Evolutionary conservation across 1,140 invertebrate genomes (phyloP), one percentile per base, ranked within the genome.

Genomic region (Cecropterus lyciades): DNA sequence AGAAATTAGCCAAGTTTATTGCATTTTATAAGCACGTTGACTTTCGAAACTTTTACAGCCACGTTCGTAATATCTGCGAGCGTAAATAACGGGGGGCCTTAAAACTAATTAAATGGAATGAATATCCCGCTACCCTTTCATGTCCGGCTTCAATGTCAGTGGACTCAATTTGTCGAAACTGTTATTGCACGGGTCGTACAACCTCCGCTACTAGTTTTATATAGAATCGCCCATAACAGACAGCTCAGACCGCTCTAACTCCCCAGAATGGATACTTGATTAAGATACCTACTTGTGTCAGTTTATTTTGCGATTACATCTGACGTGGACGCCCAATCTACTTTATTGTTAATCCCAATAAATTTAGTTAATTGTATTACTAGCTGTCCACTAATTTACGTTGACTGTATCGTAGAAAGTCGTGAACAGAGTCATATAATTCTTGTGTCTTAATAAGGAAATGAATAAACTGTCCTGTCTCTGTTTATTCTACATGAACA

Each of bases 161-260:
- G 80, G 81, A 87, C 78, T 85, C 82, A 87, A 91, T 91, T 90
- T 87, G 80, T 88, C 80, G 75, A 82, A 87, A 91, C 82, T 89
- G 86, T 88, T 91, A 91, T 91, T 85, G 81, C 79, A 69, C 68
- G 82, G 78, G 74, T 78, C 77, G 75, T 72, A 70, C 72, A 68
- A 81, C 74, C 79, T 74, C 65, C 69, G 75, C 68, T 73, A 78
- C 74, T 80, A 84, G 78, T 85, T 84, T 85, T 85, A 80, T 84
- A 85, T 76, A 72, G 77, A 79, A 85, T 83, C 74, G 79, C 69
- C 80, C 83, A 89, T 89, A 81, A 85, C 80, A 66, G 84, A 84
- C 80, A 78, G 77, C 77, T 75, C 76, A 65, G 72, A 55, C 73
- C 70, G 69, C 79, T 80, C 71, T 86, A 80, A 80, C 80, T 83